These are phyloP conservation scores for Pipa parva DNA, from an alignment of 2,113 vertebrate species.

Conservation along the genomic window DNA sequence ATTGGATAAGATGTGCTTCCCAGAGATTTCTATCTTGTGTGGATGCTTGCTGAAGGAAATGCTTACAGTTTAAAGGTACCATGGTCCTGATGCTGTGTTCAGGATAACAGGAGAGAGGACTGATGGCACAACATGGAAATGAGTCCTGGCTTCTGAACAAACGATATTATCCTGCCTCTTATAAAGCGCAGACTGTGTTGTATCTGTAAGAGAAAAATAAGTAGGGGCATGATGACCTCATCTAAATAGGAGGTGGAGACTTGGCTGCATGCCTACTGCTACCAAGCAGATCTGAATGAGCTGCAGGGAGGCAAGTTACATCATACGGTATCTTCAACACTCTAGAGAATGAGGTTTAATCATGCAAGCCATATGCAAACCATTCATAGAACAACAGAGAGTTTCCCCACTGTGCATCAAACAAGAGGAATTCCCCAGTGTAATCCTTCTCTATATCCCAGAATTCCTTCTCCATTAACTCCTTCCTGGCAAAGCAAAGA, in stretches of 20 bases:
- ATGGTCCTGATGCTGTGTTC: slow-evolving; percentile 16
- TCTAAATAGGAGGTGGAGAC: slow-evolving; percentile 53
- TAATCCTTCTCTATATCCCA: not conserved
- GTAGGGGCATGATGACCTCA: slow-evolving; percentile 56
- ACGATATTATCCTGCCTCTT: slow-evolving; percentile 40
- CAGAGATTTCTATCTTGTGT: slow-evolving; percentile 5
- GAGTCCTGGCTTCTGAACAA: not conserved
- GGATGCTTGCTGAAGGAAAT: slow-evolving; percentile 2
- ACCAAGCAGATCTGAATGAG: slow-evolving; percentile 61
- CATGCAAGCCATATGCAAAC: slow-evolving; percentile 31
- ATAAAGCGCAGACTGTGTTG: slow-evolving; percentile 35
- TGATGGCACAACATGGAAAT: not conserved
- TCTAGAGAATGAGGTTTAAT: slow-evolving; percentile 40
- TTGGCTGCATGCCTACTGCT: slow-evolving; percentile 51
- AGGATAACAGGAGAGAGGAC: not conserved
- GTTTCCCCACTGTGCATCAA: slow-evolving; percentile 4
- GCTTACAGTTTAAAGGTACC: not conserved
- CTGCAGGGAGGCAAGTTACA: slow-evolving; percentile 64
- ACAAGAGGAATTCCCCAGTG: slow-evolving; percentile 34
- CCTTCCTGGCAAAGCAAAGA: no score
- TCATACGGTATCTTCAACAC: slow-evolving; percentile 68
- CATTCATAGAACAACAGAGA: slow-evolving; percentile 32
- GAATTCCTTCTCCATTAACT: not conserved
- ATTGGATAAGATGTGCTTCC: slow-evolving; percentile 3
- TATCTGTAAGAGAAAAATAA: slow-evolving; percentile 26